Base-by-base conservation (phyloP, 30 jellyfish, hydroid and myxozoan species). In the Rhopilema esculentum region DNA sequence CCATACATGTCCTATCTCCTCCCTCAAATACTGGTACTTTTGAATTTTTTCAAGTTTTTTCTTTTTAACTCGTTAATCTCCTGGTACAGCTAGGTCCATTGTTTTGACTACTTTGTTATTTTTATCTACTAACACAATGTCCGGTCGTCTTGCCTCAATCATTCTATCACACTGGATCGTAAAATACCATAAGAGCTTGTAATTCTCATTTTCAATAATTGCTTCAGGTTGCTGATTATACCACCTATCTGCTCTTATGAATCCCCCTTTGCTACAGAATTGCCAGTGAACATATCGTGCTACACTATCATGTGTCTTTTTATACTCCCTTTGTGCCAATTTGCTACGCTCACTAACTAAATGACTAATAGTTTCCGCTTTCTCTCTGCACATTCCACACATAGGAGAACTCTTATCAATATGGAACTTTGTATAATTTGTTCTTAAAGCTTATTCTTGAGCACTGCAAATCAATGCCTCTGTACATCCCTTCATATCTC, bases 141-240 rank as follows among this genome's bases (percentile, higher is more conserved):
- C 81, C 8, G 81, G 65, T 70, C 49, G 30, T 29, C 81, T 70
- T 70, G 81, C 65, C n/a, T 70, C 65, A 17, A 70, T 70, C 24
- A 70, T 16, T 19, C 65, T 27, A 29, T 70, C 81, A 70, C 81
- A 70, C n/a, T 70, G 81, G 6, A 70, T 70, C 79, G 29, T 24
- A 20, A 16, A 68, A 28, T 24, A 15, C 79, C 7, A 15, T 16
- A 16, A n/a, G n/a, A n/a, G n/a, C n/a, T n/a, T n/a, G n/a, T n/a
- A n/a, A n/a, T n/a, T n/a, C n/a, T n/a, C n/a, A n/a, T n/a, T n/a
- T n/a, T n/a, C n/a, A n/a, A n/a, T n/a, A n/a, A n/a, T n/a, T n/a
- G n/a, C n/a, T n/a, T n/a, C n/a, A n/a, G n/a, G n/a, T n/a, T n/a
- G n/a, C n/a, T n/a, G n/a, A n/a, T n/a, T n/a, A n/a, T n/a, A 68